Base-by-base conservation (phyloP, 2,888 invertebrate species). In the Meganola albula region DNA sequence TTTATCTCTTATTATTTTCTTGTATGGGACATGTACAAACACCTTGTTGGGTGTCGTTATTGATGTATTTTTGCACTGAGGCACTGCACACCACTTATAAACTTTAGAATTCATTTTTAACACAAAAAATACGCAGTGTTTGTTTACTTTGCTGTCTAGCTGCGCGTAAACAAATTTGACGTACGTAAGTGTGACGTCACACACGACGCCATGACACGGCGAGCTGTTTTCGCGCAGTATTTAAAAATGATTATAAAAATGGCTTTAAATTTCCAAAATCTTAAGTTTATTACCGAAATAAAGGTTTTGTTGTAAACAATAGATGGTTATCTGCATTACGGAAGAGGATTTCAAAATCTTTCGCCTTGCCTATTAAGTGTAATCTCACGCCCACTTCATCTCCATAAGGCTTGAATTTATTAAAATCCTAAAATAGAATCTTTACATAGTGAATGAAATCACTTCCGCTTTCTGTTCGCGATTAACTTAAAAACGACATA, bases 21-120 rank as follows among this genome's bases (percentile, higher is more conserved):
- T 52, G 34, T 43, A 36, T 44, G 51, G 47, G 26, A 54, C 39
- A 12, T 24, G 13, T 12, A 42, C 40, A 44, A 50, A 55, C 31
- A 56, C 5, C 20, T 52, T 52, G 27, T 46, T 37, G 8, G 53
- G 48, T 9, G 34, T 44, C 43, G 10, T 27, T 41, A 44, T 42
- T 20, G 46, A 39, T 34, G 48, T 40, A 30, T 37, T 44, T 33
- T 27, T 40, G 30, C 44, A 44, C 30, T 27, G 35, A 13, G 37
- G 37, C 2, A 44, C 33, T 11, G 23, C 27, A 23, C 33, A 33
- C 16, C 33, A 33, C 27, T 33, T 27, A 27, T 27, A 33, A 20
- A 20, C 20, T 13, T 13, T 12, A 18, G 2, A 12, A 3, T 20
- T 20, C 20, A 20, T 20, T 20, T 20, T 20, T 20, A 20, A n/a